Conservation (phyloP, 1,140 invertebrate species). For the Akabosia matsudoensis region DNA sequence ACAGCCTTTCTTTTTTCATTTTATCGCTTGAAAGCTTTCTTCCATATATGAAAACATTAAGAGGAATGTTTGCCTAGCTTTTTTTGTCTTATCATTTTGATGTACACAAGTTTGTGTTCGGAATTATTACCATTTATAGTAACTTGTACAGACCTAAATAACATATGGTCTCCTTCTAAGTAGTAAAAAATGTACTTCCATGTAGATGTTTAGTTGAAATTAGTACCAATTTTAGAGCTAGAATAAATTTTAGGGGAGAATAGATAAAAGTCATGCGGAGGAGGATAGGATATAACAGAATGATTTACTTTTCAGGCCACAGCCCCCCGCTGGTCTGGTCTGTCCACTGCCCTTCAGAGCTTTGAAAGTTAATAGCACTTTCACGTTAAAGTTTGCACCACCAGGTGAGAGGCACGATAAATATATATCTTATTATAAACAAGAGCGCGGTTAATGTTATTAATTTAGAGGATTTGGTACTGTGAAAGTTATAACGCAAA, state of each 20-base stretch:
- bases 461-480: no score
- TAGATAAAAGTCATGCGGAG: no score
- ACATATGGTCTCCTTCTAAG: not conserved
- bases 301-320: not conserved
- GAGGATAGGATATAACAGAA: not conserved
- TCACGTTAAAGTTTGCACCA: conserved; percentile 34
- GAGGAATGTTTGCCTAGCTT: not conserved
- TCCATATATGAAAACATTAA: not conserved
- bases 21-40: not conserved
- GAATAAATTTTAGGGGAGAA: no score
- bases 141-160: not conserved
- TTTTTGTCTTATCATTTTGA: no score
- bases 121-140: no score
- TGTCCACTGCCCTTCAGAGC: conserved; percentile 9
- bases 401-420: conserved; percentile 24
- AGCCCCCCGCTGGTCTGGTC: not conserved
- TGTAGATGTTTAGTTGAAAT: no score
- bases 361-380: conserved; percentile 29
- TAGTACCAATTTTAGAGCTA: no score
- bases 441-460: no score
- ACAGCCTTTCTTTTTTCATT: not conserved
- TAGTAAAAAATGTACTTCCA: no score
- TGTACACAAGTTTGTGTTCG: no score
- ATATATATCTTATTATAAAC: not conserved
- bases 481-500: no score